phyloP scores from a whole-genome alignment of 1,140 invertebrate genomes.

The Ips nitidus region DNA sequence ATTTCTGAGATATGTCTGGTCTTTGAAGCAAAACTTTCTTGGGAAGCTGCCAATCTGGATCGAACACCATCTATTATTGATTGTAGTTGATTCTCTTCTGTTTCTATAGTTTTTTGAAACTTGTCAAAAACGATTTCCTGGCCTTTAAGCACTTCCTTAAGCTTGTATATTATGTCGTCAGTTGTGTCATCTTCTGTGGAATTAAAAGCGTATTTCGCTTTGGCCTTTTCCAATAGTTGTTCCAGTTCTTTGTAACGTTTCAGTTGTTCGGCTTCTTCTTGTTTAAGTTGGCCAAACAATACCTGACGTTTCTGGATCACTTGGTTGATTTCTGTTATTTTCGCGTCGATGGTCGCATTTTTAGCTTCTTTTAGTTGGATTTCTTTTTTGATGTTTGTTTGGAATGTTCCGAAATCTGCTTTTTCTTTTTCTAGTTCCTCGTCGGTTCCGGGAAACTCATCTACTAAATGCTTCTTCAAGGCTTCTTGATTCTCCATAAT shows the following conservation, averaged over 20 bases:
- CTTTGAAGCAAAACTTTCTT: constrained; percentile 54
- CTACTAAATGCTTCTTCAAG: constrained; percentile 34
- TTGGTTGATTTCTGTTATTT: constrained; percentile 34
- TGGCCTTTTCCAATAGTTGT: constrained; percentile 43
- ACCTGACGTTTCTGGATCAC: constrained; percentile 45
- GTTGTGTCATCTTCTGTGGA: background rate
- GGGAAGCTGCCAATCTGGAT: constrained; percentile 52
- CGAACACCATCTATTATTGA: constrained; percentile 53
- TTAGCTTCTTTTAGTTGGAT: constrained; percentile 39
- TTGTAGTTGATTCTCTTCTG: constrained; percentile 54
- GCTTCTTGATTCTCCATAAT: constrained; percentile 25
- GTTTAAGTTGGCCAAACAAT: constrained; percentile 48
- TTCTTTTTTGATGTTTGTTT: constrained; percentile 38
- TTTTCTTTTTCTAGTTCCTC: constrained; percentile 57
- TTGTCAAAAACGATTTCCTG: constrained; percentile 16
- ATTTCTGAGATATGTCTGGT: constrained; percentile 52
- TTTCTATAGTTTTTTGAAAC: constrained; percentile 41
- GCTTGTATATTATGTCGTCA: background rate
- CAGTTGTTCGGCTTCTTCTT: constrained; percentile 49
- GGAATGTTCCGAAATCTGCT: constrained; percentile 42
- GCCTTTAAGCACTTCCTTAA: constrained; percentile 9
- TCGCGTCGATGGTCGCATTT: constrained; percentile 36
- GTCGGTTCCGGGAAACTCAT: constrained; percentile 61
- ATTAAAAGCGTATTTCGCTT: constrained; percentile 35
- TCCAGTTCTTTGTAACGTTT: constrained; percentile 45